These are phyloP conservation scores for Sorex maritimensis DNA, from an alignment of 2,797 vertebrate species.

Conservation along the genomic window DNA sequence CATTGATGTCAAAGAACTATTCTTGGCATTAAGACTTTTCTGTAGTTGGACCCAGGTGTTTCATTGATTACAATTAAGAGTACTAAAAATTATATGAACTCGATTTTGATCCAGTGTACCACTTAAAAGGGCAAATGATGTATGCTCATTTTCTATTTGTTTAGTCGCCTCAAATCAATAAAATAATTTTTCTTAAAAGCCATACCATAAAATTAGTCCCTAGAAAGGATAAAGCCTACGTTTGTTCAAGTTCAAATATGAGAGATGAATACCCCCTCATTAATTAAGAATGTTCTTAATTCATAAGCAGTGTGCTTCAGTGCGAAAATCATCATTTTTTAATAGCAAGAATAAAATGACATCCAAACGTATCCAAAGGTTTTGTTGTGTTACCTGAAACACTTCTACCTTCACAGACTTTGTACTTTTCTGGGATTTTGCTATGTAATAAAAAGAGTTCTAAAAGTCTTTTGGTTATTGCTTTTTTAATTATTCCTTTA, in stretches of 20 bases:
- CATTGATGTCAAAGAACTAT: conserved; percentile 6
- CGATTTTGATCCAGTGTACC: neutral
- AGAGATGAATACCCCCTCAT: conserved; percentile 55
- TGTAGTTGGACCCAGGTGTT: conserved; percentile 40
- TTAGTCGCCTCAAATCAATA: conserved; percentile 76
- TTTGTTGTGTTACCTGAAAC: conserved; percentile 67
- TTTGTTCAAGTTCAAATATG: conserved; percentile 71
- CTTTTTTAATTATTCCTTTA: neutral
- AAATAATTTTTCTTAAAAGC: conserved; percentile 82
- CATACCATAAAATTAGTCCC: conserved; percentile 76
- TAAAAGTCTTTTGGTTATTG: conserved; percentile 45
- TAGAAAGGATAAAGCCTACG: conserved; percentile 81
- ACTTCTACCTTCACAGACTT: conserved; percentile 67
- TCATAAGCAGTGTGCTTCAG: conserved; percentile 53
- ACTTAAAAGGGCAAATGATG: neutral
- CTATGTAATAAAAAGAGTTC: conserved; percentile 76
- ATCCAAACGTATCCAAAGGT: conserved; percentile 44
- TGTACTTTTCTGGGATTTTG: conserved; percentile 76
- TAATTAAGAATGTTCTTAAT: conserved; percentile 76
- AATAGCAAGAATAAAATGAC: conserved; percentile 47
- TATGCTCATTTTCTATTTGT: conserved; percentile 67
- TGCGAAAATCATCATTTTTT: conserved; percentile 47
- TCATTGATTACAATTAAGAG: conserved; percentile 9
- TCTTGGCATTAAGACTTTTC: conserved; percentile 35
- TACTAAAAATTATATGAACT: conserved; percentile 59